phyloP scores from a whole-genome alignment of 1,140 invertebrate species.

The Dolichoris vasculosae region DNA sequence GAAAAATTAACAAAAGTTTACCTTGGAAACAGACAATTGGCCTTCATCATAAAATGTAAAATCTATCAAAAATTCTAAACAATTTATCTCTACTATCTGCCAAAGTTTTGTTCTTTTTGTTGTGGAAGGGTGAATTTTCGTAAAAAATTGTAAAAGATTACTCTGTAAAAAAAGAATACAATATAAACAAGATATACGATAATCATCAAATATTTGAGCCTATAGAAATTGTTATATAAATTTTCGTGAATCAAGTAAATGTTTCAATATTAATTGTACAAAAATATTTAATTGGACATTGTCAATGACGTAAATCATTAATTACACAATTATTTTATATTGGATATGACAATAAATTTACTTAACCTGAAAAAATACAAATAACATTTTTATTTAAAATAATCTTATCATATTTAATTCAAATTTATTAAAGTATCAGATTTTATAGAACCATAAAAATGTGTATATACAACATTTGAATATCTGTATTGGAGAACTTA shows the following conservation, averaged over 20 bases:
- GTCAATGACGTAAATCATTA: not conserved
- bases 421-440: no score
- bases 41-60: conserved; percentile 72
- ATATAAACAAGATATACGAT: not conserved
- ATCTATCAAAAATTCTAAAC: conserved; percentile 70
- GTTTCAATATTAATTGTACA: no score
- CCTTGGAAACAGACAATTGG: conserved; percentile 68
- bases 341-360: no score
- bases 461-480: no score
- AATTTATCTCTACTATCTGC: conserved; percentile 67
- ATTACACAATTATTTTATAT: no score
- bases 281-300: not conserved
- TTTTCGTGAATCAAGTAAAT: no score
- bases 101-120: conserved; percentile 66
- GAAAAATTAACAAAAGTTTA: conserved; percentile 44
- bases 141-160: conserved; percentile 67
- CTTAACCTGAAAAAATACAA: no score
- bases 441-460: no score
- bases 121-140: conserved; percentile 65
- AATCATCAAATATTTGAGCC: not conserved
- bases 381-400: not conserved
- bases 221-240: not conserved
- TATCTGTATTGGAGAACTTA: not conserved
- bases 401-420: not conserved
- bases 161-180: conserved; percentile 58